Base-by-base conservation (phyloP, 2,113 vertebrate species). In the Hippoglossus stenolepis region DNA sequence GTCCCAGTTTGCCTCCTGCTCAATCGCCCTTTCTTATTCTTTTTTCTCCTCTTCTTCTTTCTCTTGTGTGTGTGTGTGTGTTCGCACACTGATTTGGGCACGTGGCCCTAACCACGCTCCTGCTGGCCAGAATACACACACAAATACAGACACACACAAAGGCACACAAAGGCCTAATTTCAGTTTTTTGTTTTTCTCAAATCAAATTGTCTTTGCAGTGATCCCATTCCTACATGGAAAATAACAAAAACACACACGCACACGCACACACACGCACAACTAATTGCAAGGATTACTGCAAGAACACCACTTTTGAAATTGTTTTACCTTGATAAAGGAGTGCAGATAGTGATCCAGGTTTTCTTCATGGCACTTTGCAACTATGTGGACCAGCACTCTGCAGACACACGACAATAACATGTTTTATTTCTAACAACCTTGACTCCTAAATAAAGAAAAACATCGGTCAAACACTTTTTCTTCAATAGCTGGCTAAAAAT, bases 301-400 rank as follows among this genome's bases (percentile, higher is more conserved):
- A 14, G n/a, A 54, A 61, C 51, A 74, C n/a, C 8, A 10, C 1
- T 38, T 40, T 51, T 51, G 17, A 43, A 13, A 13, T 43, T 3
- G 43, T 58, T 67, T 12, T 90, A 98, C 98, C 96, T 92, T 98
- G 89, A 98, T 95, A 2, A 98, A 99, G 0, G 98, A 98, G 80
- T 96, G 95, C 87, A 99, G 93, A 24, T 95, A 96, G 71, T 94
- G 94, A 79, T 97, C 96, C 62, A 98, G 90, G 53, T 97, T 96
- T 79, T 98, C 97, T 83, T 99, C 98, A 3, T 98, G 96, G 92
- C 97, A 98, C 90, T 97, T 99, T 67, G 96, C 94, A 87, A 99
- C 95, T 75, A 98, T 95, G 79, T 97, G 94, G 2, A 97, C 94
- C 80, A 99, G 94, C 71, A 98, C 98, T 92, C 98, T 99, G 91